Percentiles rank a stretch among this genome's conserved stretches.
Evolutionary conservation across 2,888 invertebrate species (phyloP).

Genomic region (Andricus quercusramuli): DNA sequence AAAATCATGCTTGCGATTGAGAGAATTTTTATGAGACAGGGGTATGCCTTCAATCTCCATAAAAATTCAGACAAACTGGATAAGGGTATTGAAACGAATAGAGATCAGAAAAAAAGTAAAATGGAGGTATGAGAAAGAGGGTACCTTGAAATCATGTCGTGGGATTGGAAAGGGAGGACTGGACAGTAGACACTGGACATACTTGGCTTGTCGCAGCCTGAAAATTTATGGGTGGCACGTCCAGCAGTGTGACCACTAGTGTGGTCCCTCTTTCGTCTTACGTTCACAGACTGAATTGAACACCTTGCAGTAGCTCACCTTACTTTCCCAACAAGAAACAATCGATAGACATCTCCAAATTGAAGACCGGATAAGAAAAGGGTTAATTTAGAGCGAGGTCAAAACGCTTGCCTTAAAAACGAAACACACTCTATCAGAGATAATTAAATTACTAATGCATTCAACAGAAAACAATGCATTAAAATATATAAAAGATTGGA

Average conservation of each 20-base stretch:
- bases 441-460: neutral
- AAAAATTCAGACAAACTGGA: slow-evolving; percentile 32
- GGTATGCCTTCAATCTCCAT: slow-evolving; percentile 19
- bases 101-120: neutral
- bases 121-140: neutral
- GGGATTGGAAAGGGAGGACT: slow-evolving; percentile 16
- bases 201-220: slow-evolving; percentile 35
- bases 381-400: neutral
- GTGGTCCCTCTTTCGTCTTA: slow-evolving; percentile 34
- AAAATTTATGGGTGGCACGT: slow-evolving; percentile 40
- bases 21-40: slow-evolving; percentile 29
- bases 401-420: neutral
- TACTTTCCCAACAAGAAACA: slow-evolving; percentile 15
- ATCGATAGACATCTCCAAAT: slow-evolving; percentile 37
- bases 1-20: slow-evolving; percentile 35
- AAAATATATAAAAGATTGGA: too few species aligned
- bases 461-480: too few species aligned
- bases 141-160: slow-evolving; percentile 1
- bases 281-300: slow-evolving; percentile 30
- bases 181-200: slow-evolving; percentile 20
- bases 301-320: slow-evolving; percentile 23
- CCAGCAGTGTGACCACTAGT: slow-evolving; percentile 15
- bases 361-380: slow-evolving; percentile 25
- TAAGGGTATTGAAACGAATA: slow-evolving; percentile 36
- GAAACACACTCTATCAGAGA: neutral